Percentiles rank a stretch among this genome's conserved stretches.
Conservation (phyloP, 2,113 vertebrate genomes). For the Aspidoscelis tigris region DNA sequence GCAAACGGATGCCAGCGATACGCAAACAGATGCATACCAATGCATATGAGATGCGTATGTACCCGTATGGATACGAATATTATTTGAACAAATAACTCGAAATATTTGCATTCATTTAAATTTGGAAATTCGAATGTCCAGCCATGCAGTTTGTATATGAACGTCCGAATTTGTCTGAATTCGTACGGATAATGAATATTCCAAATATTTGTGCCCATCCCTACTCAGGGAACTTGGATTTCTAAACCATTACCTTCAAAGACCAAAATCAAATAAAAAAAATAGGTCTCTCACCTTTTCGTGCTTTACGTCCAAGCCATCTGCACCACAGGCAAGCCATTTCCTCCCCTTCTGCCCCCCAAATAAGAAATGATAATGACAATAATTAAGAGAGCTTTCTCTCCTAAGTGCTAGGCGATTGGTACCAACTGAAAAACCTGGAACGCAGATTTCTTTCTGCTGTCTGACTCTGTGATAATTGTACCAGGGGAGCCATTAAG, state of each 20-base stretch:
- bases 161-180: too few relatives aligned
- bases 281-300: not conserved
- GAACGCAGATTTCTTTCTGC: not conserved
- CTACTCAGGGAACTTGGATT: too few relatives aligned
- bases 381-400: slow-evolving; percentile 45
- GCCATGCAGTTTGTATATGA: too few relatives aligned
- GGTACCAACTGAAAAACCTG: not conserved
- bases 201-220: too few relatives aligned
- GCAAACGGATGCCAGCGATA: too few relatives aligned
- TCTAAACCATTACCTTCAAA: not conserved
- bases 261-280: not conserved
- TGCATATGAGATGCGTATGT: too few relatives aligned
- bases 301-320: slow-evolving; percentile 12
- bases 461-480: slow-evolving; percentile 8
- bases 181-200: too few relatives aligned
- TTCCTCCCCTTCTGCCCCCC: not conserved
- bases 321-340: slow-evolving; percentile 9
- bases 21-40: too few relatives aligned
- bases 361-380: slow-evolving; percentile 13
- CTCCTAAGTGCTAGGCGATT: slow-evolving; percentile 40
- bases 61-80: too few relatives aligned
- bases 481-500: not conserved
- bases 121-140: too few relatives aligned
- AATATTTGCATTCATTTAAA: too few relatives aligned
- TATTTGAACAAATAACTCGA: too few relatives aligned